Percentiles rank a stretch among this genome's conserved stretches.
Evolutionary conservation across 2,113 vertebrate species (phyloP).

Genomic region (Plotosus lineatus): DNA sequence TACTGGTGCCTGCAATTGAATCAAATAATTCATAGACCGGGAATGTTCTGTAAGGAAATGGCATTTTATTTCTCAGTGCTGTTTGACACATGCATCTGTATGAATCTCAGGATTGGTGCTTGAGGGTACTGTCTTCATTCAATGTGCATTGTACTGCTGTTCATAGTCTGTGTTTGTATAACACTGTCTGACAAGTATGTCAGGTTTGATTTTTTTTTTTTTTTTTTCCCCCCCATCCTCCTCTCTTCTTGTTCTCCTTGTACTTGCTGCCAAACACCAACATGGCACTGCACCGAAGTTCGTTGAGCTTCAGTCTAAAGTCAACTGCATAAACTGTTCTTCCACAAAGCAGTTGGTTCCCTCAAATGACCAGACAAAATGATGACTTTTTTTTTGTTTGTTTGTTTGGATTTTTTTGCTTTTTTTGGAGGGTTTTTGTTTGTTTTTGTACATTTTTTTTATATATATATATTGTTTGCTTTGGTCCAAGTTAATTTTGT

Average conservation of each 20-base stretch:
- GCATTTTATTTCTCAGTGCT: conserved; percentile 3
- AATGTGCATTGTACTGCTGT: conserved; percentile 29
- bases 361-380: not conserved
- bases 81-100: conserved; percentile 18
- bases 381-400: not conserved
- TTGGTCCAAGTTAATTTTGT: conserved; percentile 63
- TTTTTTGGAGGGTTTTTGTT: no score
- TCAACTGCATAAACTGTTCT: conserved; percentile 1
- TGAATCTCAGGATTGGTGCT: conserved; percentile 38
- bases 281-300: conserved; percentile 1
- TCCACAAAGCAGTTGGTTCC: not conserved
- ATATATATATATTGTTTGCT: conserved; percentile 3
- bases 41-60: not conserved
- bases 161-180: not conserved
- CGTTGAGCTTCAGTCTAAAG: not conserved
- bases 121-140: not conserved
- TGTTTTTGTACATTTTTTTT: no score
- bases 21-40: not conserved
- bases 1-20: not conserved
- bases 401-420: no score
- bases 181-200: not conserved
- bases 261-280: not conserved
- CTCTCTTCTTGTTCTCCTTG: no score
- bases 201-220: not conserved
- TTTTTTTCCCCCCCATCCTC: no score